Conservation (phyloP, 2,113 vertebrate species). For the Callaeas wilsoni region DNA sequence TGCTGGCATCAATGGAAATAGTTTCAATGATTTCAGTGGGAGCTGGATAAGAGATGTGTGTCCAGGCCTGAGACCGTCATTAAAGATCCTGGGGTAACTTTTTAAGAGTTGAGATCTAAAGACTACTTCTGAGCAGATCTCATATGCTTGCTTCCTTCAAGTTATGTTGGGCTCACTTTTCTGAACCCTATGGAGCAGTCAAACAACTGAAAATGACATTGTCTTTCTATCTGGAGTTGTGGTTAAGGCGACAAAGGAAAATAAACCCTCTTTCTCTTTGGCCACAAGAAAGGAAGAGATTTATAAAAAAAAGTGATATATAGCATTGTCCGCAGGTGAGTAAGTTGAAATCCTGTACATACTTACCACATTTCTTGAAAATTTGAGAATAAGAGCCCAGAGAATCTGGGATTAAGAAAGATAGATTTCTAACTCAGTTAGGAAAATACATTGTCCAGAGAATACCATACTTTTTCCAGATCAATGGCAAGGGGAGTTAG, state of each 20-base stretch:
- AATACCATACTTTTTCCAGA: neutral
- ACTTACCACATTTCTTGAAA: neutral
- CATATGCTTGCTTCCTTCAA: neutral
- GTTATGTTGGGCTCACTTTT: rapidly evolving
- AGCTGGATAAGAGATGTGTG: neutral
- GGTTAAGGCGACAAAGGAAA: neutral
- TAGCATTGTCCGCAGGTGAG: neutral
- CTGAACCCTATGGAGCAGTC: neutral
- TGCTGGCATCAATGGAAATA: neutral
- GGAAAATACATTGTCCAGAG: neutral
- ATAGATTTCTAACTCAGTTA: neutral
- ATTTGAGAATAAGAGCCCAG: neutral
- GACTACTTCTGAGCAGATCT: neutral
- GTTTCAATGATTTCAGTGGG: neutral
- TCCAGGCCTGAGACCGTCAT: neutral
- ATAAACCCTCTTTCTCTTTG: neutral
- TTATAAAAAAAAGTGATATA: neutral
- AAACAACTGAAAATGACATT: neutral
- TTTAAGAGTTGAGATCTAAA: neutral
- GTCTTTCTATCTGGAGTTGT: neutral
- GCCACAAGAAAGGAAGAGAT: neutral
- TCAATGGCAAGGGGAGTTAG: neutral
- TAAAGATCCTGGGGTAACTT: neutral
- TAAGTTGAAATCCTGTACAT: neutral
- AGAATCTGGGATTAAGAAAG: neutral